Evolutionary conservation across 2,888 invertebrate species (phyloP).

Genomic region (Drosophila greeni): DNA sequence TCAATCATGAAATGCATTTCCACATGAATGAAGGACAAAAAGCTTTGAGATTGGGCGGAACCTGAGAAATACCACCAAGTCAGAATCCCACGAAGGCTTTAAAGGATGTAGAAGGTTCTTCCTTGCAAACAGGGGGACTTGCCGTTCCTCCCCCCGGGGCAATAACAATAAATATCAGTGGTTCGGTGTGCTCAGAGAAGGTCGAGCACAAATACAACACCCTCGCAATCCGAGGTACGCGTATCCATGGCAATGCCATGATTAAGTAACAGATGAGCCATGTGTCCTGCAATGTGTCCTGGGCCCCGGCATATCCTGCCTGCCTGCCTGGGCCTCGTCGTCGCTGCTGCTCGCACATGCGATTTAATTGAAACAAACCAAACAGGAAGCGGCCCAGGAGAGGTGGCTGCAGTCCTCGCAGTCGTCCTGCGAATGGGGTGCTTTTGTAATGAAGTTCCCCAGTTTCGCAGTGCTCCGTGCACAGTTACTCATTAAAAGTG

Average conservation of each 20-base stretch:
- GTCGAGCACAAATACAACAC: conserved; percentile 27
- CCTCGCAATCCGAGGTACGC: conserved; percentile 30
- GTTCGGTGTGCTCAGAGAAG: conserved; percentile 23
- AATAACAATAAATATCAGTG: conserved; percentile 42
- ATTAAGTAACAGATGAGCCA: conserved; percentile 73
- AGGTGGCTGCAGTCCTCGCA: conserved; percentile 20
- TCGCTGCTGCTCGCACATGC: conserved; percentile 65
- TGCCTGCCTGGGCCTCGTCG: conserved; percentile 38
- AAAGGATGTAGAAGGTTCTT: conserved; percentile 1
- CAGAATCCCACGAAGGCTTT: conserved; percentile 15
- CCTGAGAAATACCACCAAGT: conserved; percentile 30
- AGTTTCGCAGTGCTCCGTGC: conserved; percentile 50
- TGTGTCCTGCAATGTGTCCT: conserved; percentile 62
- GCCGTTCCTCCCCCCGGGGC: conserved; percentile 23
- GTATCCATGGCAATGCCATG: conserved; percentile 73
- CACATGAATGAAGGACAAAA: conserved; percentile 20
- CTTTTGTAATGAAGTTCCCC: conserved; percentile 68
- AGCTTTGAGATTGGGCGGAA: conserved; percentile 8
- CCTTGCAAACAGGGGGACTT: background rate
- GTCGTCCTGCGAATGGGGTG: conserved; percentile 57
- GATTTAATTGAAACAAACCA: conserved; percentile 72
- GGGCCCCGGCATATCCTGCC: conserved; percentile 39
- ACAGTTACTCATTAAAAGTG: conserved; percentile 68
- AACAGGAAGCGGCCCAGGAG: conserved; percentile 62
- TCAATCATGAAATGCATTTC: conserved; percentile 25